phyloP scores from a whole-genome alignment of 2,797 vertebrate species.

The Streptopelia turtur region DNA sequence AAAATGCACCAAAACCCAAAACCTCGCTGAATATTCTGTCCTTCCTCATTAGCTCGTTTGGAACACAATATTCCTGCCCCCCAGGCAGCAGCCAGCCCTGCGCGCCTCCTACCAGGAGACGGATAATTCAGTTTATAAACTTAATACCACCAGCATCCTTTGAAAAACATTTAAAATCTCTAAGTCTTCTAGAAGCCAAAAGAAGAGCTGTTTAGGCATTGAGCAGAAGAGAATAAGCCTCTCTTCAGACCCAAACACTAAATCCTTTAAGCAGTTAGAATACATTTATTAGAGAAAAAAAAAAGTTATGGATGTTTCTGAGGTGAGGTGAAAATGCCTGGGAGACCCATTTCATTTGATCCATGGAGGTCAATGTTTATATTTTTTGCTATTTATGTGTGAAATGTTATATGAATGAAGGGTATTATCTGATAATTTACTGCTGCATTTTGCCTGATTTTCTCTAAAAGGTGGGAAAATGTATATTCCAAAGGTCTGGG shows the following conservation, averaged over 20 bases:
- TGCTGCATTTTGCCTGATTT: conserved; percentile 25
- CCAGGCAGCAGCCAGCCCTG: not conserved
- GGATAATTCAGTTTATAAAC: not conserved
- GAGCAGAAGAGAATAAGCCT: conserved; percentile 1
- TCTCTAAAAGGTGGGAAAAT: conserved; percentile 2
- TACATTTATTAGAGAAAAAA: not conserved
- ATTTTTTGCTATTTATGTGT: conserved; percentile 57
- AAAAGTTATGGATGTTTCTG: conserved; percentile 1
- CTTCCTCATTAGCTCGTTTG: not conserved
- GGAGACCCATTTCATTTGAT: conserved; percentile 48
- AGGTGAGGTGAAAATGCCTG: conserved; percentile 31
- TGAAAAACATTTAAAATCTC: not conserved
- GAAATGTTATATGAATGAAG: conserved; percentile 57
- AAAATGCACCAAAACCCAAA: not conserved
- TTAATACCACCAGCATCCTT: not conserved
- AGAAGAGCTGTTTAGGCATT: not conserved
- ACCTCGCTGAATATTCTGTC: not conserved
- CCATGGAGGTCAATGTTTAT: conserved; percentile 40
- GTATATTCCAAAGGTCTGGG: not conserved
- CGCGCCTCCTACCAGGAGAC: not conserved
- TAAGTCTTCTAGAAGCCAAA: not conserved
- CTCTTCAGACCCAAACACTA: conserved; percentile 4
- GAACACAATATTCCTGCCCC: not conserved
- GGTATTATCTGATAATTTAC: conserved; percentile 65
- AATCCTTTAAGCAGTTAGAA: conserved; percentile 22